Base-by-base conservation (phyloP, 2,888 invertebrate genomes). In the Parascotia fuliginaria region DNA sequence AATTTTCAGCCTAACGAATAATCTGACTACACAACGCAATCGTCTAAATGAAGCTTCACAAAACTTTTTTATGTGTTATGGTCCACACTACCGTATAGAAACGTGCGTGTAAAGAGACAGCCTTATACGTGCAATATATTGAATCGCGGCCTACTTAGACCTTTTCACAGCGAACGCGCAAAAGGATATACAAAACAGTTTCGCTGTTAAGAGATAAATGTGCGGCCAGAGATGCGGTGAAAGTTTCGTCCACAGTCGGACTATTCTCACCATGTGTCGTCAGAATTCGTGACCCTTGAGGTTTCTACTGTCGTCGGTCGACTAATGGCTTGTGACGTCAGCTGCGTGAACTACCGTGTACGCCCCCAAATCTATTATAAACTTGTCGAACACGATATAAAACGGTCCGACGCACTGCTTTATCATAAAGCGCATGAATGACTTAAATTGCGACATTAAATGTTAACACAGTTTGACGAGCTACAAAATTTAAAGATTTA, bases 211-310 rank as follows among this genome's bases (percentile, higher is more conserved):
- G 78, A 86, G 85, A 86, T 81, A 85, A 83, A 86, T 85, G 85
- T 85, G 85, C 80, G 84, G 86, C 58, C 47, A 66, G 72, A 74
- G 76, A 77, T 77, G 80, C 63, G 81, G 79, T 69, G 69, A 81
- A 85, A 87, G 79, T 87, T 87, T 80, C 60, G 67, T 67, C 71
- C 75, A 65, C 75, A 67, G 76, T 72, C 77, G 76, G 77, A 84
- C 86, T 81, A 82, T 85, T 85, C 76, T 70, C 76, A 76, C 83
- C 87, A 87, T 86, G 75, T 88, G 87, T 75, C 79, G 61, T 77
- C 73, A 73, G 73, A 81, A 83, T 78, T 83, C 78, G 74, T 77
- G 81, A 84, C 85, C 86, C 85, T 79, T 84, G 85, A 84, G 85
- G 84, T 83, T 83, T 79, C 77, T 64, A 74, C 73, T 78, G 82